Base-by-base conservation (phyloP, 2,888 invertebrate genomes). In the Leucophora obtusa region DNA sequence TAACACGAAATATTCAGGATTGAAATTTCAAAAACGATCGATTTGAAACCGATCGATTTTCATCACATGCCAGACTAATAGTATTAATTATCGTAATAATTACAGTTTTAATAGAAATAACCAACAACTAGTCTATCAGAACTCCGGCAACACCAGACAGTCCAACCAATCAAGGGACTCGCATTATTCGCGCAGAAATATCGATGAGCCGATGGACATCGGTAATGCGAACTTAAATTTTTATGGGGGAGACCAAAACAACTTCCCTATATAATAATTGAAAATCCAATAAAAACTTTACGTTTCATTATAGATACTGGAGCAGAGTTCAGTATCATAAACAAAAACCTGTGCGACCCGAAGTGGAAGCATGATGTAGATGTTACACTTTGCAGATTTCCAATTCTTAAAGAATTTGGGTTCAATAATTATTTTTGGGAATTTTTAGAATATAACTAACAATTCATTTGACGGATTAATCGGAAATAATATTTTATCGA, bases 271-370 rank as follows among this genome's bases (percentile, higher is more conserved):
- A 66, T 66, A 66, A 28, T 18, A n/a, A 51, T 70, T 15, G 38
- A n/a, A 51, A 59, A 9, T 14, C 56, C 60, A 3, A 35, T 50
- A 33, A 79, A 43, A 51, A 60, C 68, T 14, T 70, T 79, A 18
- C 38, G 63, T 14, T 79, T 79, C 54, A 82, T 83, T 24, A 75
- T 83, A 28, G 77, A 82, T 63, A 83, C 79, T 59, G 82, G 74
- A 74, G 79, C 82, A 14, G 79, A 83, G 35, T 79, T 82, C 56
- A 79, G 74, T 65, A 60, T 79, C 14, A 82, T 74, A 18, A 83
- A 63, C 62, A 35, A 73, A 63, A 71, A 80, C 2, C 7, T 83
- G 2, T 78, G 79, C n/a, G 33, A 71, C 59, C 79, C 77, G 11
- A 77, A 79, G 59, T 72, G 71, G 59, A 82, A 66, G 15, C 28